Evolutionary conservation across 2,888 invertebrate genomes (phyloP), one percentile per base, ranked within the genome.

Genomic region (Biston stratarius): DNA sequence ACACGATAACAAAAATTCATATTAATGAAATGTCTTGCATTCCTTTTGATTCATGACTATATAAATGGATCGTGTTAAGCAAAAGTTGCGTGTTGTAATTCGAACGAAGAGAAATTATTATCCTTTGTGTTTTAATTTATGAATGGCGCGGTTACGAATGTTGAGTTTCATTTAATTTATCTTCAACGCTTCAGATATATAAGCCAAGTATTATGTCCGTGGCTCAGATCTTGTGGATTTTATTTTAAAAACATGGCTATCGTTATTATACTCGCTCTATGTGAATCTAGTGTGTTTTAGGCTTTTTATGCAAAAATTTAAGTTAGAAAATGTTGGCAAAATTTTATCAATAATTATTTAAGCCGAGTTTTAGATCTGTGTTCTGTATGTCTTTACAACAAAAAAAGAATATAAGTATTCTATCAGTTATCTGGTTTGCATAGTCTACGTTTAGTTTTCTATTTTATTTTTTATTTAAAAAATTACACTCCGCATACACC

Each of bases 81-180:
- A 53, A 59, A 57, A 59, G 44, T 56, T 59, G 55, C 59, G 59
- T 51, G 57, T 24, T 64, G 48, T 57, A 58, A 64, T 58, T 57
- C 51, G 57, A 51, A 51, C 49, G n/a, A 58, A 58, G 49, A 58
- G 44, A 64, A 51, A 64, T 64, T 49, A 45, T 56, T 51, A 58
- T 58, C 63, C 57, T 64, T 64, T 64, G 51, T 57, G 49, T 42
- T 57, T 45, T 63, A 63, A 63, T 63, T 63, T 63, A 63, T 63
- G 48, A 57, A 63, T 34, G 55, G 12, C 14, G 62, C 48, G 62
- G 62, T 55, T 40, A 45, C 62, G 36, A 55, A 55, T 55, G 62
- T 62, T 33, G 62, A 55, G 47, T 55, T 62, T 62, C 47, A 40
- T 62, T 55, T 62, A 55, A 62, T 62, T 62, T 62, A 62, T 62